Percentiles rank a stretch among this genome's conserved stretches.
These are phyloP conservation scores for Parus major DNA, from an alignment of 2,113 vertebrate genomes.

Conservation along the genomic window DNA sequence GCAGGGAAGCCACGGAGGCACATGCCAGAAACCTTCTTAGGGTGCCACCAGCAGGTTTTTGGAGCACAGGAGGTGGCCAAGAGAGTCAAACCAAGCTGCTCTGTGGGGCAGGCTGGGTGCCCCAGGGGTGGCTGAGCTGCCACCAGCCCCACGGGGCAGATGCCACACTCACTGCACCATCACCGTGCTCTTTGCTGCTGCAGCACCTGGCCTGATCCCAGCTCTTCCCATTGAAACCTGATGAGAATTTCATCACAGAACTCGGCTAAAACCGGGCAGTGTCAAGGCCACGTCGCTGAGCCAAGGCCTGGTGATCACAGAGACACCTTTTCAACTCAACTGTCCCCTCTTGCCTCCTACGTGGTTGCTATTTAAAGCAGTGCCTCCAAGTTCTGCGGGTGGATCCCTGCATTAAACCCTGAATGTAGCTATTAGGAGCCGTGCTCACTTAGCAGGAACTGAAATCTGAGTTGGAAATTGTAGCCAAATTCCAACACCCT, in stretches of 20 bases:
- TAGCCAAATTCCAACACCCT: constrained; percentile 67
- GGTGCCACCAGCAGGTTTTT: not conserved
- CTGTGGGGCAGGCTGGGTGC: not conserved
- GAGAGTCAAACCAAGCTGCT: not conserved
- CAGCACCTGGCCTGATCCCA: not conserved
- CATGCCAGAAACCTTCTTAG: not conserved
- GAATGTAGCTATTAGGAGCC: constrained; percentile 57
- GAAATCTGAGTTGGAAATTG: constrained; percentile 51
- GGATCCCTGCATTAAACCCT: constrained; percentile 38
- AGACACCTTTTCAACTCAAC: constrained; percentile 13
- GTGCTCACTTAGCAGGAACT: constrained; percentile 49
- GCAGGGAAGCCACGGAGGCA: constrained; percentile 11
- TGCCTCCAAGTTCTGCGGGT: constrained; percentile 36
- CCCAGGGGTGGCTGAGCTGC: not conserved
- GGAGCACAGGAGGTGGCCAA: not conserved
- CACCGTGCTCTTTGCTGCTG: not conserved
- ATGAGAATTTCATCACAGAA: not conserved
- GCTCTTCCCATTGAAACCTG: not conserved
- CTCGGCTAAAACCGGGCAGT: not conserved
- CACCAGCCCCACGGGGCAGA: not conserved
- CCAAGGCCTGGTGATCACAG: not conserved
- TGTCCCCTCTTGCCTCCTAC: constrained; percentile 52
- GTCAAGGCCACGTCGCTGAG: not conserved
- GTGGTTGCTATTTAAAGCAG: constrained; percentile 30
- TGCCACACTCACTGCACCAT: not conserved